These are phyloP conservation scores for Burhinus oedicnemus DNA, from an alignment of 2,113 vertebrate species.

Conservation along the genomic window DNA sequence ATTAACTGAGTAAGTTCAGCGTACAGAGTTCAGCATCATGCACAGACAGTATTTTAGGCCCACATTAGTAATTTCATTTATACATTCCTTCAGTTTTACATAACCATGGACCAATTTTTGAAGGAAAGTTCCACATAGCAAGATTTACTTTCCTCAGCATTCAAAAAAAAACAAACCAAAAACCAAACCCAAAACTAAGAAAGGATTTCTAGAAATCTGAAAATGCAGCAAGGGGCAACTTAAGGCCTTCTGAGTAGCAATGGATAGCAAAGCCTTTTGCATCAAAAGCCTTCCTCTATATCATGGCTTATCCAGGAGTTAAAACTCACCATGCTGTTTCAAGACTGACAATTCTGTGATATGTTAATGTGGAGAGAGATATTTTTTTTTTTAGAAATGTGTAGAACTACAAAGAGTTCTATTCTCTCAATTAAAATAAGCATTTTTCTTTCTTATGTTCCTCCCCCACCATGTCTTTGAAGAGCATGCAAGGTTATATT, in stretches of 20 bases:
- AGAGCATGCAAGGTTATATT: background rate
- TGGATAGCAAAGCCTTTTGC: background rate
- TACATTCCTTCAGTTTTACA: background rate
- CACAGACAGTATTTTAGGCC: background rate
- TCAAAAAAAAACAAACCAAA: background rate
- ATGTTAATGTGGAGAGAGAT: background rate
- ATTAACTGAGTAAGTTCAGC: background rate
- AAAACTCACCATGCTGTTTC: background rate
- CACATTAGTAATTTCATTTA: background rate
- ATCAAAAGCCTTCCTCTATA: background rate
- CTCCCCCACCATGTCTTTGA: background rate
- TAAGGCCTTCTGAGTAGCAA: background rate
- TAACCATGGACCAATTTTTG: background rate
- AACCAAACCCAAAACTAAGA: background rate
- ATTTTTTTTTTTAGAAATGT: background rate
- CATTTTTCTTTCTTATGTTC: background rate
- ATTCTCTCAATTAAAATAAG: background rate
- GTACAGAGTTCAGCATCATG: background rate
- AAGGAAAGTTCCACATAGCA: background rate
- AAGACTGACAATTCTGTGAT: background rate
- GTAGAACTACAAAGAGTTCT: background rate
- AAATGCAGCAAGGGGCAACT: background rate
- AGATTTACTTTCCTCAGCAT: background rate
- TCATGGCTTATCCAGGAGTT: background rate
- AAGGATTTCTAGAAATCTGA: background rate